Evolutionary conservation across 2,888 invertebrate species (phyloP), one percentile per base, ranked within the genome.

Genomic region (Coenonympha glycerion): DNA sequence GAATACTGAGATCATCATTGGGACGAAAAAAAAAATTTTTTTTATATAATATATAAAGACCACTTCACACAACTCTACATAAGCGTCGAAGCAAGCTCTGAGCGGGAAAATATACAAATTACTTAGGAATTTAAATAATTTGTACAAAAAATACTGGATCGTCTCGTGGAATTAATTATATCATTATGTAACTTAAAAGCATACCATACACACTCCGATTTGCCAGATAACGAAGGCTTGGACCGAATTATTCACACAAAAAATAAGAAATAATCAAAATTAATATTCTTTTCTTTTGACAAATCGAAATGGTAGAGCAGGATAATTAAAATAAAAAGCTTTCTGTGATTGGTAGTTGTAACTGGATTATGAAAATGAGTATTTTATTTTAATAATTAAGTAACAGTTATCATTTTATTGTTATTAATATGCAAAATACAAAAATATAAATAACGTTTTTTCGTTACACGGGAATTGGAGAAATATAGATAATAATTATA

Each of bases 61-160:
- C 50, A 50, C 54, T 54, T 54, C 54, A 51, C 54, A 40, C 45
- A 21, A 39, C 37, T 48, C 44, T n/a, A 6, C 8, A 3, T 11
- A 42, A 47, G 28, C 22, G 39, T 19, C 26, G 9, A 15, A 46
- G 33, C 19, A 49, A 49, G 54, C 40, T 54, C 28, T 45, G 45
- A 48, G 47, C 44, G 19, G 19, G 8, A 42, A 37, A 33, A 34
- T 13, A n/a, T 40, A 53, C 49, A 49, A 53, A 44, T 50, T 47
- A 44, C 22, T 50, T 11, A 18, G n/a, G 22, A 33, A 34, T 49
- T n/a, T 42, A 39, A 58, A 53, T 47, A 49, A 58, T 59, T 55
- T 55, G 59, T 55, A 56, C 57, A 49, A 30, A 52, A 48, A 58
- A 60, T 58, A 63, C 57, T 60, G 53, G 51, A 59, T 53, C 37